Conservation (phyloP, 1,140 invertebrate species). For the Apis cerana region DNA sequence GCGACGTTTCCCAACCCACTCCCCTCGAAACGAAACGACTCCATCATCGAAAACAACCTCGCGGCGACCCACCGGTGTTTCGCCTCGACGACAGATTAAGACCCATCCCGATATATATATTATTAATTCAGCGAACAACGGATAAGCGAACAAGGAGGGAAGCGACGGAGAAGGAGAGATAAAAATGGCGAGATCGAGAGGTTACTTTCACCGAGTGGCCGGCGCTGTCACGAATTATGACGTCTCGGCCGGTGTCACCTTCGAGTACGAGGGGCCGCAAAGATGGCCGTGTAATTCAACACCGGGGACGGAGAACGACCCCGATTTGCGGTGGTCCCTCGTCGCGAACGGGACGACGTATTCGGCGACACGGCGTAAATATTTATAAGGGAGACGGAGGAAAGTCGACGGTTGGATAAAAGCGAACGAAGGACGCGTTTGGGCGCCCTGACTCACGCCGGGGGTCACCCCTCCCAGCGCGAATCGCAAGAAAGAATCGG, state of each 20-base stretch:
- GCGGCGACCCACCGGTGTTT: neutral
- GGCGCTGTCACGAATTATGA: conserved; percentile 32
- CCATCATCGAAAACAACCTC: neutral
- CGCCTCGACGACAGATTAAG: neutral
- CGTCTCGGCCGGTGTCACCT: conserved; percentile 44
- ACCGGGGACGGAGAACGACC: conserved; percentile 46
- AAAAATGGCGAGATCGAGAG: too few species aligned
- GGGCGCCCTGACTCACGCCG: conserved; percentile 37
- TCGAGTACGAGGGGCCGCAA: conserved; percentile 28
- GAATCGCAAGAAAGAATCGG: conserved; percentile 11
- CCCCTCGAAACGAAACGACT: neutral
- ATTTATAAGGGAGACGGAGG: conserved; percentile 63
- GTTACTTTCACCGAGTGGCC: neutral
- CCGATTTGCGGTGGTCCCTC: conserved; percentile 61
- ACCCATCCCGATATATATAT: neutral
- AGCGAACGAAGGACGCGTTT: neutral
- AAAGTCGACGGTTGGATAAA: neutral
- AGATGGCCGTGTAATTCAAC: conserved; percentile 57
- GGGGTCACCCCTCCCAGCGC: neutral
- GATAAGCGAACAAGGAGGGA: neutral
- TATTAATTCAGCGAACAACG: conserved; percentile 2
- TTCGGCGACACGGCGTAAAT: conserved; percentile 68
- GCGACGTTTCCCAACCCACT: neutral
- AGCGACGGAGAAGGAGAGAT: neutral
- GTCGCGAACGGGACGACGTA: conserved; percentile 62